A percentile compares a stretch with the other conserved stretches of the same genome.
These are phyloP conservation scores for Spodoptera litura DNA, from an alignment of 1,140 invertebrate species.

Conservation along the genomic window DNA sequence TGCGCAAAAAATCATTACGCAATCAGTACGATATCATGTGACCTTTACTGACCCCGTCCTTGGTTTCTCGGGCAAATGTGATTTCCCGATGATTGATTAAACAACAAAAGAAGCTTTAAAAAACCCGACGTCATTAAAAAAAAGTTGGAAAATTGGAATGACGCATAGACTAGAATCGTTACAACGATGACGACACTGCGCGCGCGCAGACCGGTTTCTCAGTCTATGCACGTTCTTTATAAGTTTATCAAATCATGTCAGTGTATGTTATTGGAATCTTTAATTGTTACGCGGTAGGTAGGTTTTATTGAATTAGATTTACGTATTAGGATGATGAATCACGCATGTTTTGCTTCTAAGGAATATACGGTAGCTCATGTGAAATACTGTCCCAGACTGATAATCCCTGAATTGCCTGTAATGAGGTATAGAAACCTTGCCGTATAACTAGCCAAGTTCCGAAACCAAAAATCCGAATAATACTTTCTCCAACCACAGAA, in stretches of 20 bases:
- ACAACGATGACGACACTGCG: constrained; percentile 43
- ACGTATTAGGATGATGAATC: too few species aligned
- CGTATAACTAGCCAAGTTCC: too few species aligned
- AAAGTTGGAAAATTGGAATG: constrained; percentile 45
- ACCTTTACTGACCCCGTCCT: constrained; percentile 30
- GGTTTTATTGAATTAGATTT: constrained; percentile 16
- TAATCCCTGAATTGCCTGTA: too few species aligned
- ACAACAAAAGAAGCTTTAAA: constrained; percentile 39
- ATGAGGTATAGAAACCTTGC: too few species aligned
- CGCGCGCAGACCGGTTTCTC: constrained; percentile 40
- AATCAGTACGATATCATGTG: neutral
- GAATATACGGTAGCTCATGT: too few species aligned
- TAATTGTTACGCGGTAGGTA: constrained; percentile 12
- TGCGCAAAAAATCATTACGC: neutral
- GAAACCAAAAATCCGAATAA: too few species aligned
- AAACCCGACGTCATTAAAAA: constrained; percentile 45
- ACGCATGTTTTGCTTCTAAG: too few species aligned
- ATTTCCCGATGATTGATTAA: constrained; percentile 8
- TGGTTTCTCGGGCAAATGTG: constrained; percentile 25
- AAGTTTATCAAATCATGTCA: constrained; percentile 24
- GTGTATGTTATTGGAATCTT: constrained; percentile 21
- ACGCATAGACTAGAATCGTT: constrained; percentile 18
- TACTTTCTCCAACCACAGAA: too few species aligned
- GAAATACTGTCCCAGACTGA: too few species aligned
- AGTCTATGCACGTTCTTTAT: constrained; percentile 12